phyloP scores from a whole-genome alignment of 1,140 invertebrate genomes.

The Dryas iulia region DNA sequence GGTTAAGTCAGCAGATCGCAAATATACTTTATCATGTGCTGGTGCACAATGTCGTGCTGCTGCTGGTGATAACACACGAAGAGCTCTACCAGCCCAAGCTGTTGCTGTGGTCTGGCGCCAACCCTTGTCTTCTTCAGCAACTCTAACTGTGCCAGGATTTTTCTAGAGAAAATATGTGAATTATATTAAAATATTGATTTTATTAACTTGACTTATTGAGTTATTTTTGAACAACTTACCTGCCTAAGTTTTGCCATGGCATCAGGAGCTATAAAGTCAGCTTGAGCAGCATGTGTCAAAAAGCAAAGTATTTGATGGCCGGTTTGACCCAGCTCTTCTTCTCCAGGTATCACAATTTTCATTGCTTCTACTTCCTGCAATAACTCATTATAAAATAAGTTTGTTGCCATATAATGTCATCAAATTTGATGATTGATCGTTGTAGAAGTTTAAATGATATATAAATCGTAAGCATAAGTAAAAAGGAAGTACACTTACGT shows the following conservation, averaged over 20 bases:
- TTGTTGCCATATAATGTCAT: too few relatives aligned
- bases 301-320: conserved; percentile 96
- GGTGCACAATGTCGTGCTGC: conserved; percentile 87
- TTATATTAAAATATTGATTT: not conserved
- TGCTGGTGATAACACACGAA: conserved; percentile 87
- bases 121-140: conserved; percentile 93
- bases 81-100: conserved; percentile 84
- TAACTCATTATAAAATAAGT: not conserved
- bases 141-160: conserved; percentile 90
- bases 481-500: conserved; percentile 83
- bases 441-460: too few relatives aligned
- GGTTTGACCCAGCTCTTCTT: conserved; percentile 94
- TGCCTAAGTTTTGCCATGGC: conserved; percentile 98
- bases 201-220: not conserved
- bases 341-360: conserved; percentile 95
- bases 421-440: too few relatives aligned
- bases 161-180: conserved; percentile 79
- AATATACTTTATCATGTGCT: conserved; percentile 88
- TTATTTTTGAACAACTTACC: conserved; percentile 59
- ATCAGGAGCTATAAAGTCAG: conserved; percentile 96
- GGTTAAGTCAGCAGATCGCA: conserved; percentile 88
- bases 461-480: not conserved
- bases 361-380: conserved; percentile 94
- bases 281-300: conserved; percentile 92
- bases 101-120: conserved; percentile 91